These are phyloP conservation scores for Ruditapes philippinarum DNA, from an alignment of 1,140 invertebrate species.

Conservation along the genomic window DNA sequence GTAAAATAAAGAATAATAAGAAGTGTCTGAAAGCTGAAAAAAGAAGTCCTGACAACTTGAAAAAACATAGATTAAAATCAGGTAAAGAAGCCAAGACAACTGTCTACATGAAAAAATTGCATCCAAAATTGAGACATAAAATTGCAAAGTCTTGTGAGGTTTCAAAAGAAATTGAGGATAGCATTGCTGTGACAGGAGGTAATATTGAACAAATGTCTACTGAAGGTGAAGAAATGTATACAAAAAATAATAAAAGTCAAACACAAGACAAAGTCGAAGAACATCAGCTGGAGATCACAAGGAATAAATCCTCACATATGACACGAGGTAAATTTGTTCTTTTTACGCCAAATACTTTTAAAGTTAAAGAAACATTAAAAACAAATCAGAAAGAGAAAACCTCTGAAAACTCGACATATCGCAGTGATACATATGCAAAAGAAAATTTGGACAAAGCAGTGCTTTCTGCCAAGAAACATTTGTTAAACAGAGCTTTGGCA, in stretches of 20 bases:
- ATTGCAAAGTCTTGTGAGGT: background rate
- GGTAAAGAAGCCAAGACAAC: background rate
- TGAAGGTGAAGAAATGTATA: background rate
- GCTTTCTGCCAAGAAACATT: slow-evolving; percentile 11
- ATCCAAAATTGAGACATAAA: slow-evolving; percentile 26
- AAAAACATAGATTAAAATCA: background rate
- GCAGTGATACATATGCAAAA: background rate
- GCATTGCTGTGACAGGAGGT: background rate
- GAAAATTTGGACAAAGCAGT: background rate
- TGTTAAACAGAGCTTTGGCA: background rate
- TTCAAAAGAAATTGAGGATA: background rate
- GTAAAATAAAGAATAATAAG: background rate
- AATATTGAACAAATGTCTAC: background rate
- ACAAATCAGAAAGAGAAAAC: background rate
- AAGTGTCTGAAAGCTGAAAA: background rate
- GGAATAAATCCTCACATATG: background rate
- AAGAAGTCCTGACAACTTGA: too few species aligned
- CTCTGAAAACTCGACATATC: background rate
- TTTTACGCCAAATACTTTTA: slow-evolving; percentile 20
- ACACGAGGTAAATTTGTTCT: background rate
- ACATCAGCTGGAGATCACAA: background rate
- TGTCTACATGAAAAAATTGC: background rate
- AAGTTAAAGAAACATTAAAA: background rate
- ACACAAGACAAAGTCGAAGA: background rate
- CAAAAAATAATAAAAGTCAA: background rate